Conservation (phyloP, 2,113 vertebrate species). For the Genyomyrus donnyi region DNA sequence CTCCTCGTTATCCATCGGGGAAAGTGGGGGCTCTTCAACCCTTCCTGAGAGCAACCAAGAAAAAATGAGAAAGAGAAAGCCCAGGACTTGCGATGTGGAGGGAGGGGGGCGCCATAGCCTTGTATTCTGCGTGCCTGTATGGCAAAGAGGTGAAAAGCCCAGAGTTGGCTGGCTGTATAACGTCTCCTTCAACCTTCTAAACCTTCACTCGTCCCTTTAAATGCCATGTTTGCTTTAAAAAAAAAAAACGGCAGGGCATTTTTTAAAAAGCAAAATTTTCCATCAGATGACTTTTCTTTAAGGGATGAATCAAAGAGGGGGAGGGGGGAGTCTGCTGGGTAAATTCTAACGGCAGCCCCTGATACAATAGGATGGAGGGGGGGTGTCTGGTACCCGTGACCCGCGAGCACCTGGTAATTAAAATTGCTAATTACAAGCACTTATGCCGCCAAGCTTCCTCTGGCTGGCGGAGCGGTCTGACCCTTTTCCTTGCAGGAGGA, state of each 20-base stretch:
- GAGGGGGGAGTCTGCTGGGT: neutral
- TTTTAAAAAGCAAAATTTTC: neutral
- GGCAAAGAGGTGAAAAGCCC: conserved; percentile 45
- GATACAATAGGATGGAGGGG: neutral
- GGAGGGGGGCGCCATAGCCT: conserved; percentile 37
- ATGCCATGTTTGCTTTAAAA: neutral
- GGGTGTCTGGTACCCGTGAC: conserved; percentile 43
- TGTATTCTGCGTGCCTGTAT: conserved; percentile 40
- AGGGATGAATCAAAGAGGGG: neutral
- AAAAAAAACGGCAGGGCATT: neutral
- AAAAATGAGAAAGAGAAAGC: conserved; percentile 25
- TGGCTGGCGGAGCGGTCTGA: conserved; percentile 61
- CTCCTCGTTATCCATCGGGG: conserved; percentile 34
- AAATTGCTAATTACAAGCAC: conserved; percentile 84
- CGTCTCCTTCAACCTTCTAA: conserved; percentile 28
- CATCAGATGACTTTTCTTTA: neutral
- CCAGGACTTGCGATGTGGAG: conserved; percentile 45
- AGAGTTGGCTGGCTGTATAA: conserved; percentile 38
- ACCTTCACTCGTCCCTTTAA: neutral
- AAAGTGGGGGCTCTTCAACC: conserved; percentile 37
- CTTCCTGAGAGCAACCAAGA: conserved; percentile 42
- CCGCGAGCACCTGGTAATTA: conserved; percentile 80
- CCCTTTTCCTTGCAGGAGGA: conserved; percentile 61
- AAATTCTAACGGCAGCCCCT: neutral
- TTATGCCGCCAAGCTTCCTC: conserved; percentile 68